phyloP scores from a whole-genome alignment of 2,113 vertebrate species.

The Bothrops jararaca region DNA sequence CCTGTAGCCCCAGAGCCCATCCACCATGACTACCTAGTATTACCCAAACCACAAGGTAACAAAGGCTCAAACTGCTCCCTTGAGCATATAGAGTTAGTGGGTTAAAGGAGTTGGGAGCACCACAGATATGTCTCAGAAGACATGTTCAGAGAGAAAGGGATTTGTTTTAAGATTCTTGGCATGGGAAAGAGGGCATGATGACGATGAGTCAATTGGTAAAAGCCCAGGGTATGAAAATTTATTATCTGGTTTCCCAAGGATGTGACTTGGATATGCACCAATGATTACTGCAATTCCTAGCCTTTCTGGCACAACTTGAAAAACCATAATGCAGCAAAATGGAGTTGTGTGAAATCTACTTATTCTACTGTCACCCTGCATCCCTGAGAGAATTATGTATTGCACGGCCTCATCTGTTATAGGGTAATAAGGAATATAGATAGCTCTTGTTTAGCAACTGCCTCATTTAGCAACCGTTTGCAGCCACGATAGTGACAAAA shows the following conservation, averaged over 20 bases:
- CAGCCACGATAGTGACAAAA: neutral
- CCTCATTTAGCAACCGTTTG: neutral
- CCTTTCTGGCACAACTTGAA: neutral
- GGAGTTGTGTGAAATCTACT: neutral
- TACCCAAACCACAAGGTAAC: neutral
- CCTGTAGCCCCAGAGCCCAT: neutral
- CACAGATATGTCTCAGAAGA: neutral
- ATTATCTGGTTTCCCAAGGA: neutral
- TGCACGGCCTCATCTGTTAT: neutral
- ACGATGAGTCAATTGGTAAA: neutral
- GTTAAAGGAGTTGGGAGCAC: neutral
- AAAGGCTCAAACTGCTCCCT: neutral
- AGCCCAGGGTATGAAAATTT: neutral
- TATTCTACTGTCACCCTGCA: neutral
- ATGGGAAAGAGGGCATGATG: neutral
- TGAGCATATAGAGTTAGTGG: neutral
- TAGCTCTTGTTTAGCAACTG: neutral
- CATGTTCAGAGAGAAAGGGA: neutral
- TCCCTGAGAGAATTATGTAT: neutral
- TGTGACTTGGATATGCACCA: neutral
- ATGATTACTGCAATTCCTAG: neutral
- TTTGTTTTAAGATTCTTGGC: neutral
- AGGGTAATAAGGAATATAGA: neutral
- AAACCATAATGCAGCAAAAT: neutral
- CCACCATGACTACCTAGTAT: neutral